phyloP scores from a whole-genome alignment of 2,797 vertebrate genomes.

The Rhinogobio ventralis region DNA sequence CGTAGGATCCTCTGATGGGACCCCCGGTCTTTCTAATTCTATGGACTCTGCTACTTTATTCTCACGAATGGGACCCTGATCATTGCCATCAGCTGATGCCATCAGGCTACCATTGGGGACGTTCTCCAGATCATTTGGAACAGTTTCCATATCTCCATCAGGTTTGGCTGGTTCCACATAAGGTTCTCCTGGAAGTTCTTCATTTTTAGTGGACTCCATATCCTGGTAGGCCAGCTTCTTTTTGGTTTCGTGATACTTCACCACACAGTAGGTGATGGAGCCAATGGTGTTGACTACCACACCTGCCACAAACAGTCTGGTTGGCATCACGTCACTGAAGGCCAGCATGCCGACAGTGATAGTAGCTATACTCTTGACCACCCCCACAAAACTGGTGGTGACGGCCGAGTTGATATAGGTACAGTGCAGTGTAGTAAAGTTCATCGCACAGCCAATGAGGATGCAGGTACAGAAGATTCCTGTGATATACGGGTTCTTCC shows the following conservation, averaged over 20 bases:
- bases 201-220: constrained; percentile 81
- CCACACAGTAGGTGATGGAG: constrained; percentile 92
- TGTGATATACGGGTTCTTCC: constrained; percentile 88
- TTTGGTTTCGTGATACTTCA: constrained; percentile 90
- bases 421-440: constrained; percentile 98
- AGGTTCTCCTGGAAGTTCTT: constrained; percentile 66
- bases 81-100: constrained; percentile 57
- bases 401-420: constrained; percentile 99
- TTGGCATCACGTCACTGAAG: constrained; percentile 91
- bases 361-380: constrained; percentile 97
- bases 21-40: constrained; percentile 69
- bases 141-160: constrained; percentile 66
- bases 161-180: constrained; percentile 68
- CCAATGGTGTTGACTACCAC: constrained; percentile 96
- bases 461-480: constrained; percentile 87
- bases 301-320: constrained; percentile 90
- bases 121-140: constrained; percentile 63
- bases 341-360: constrained; percentile 98
- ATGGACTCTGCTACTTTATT: constrained; percentile 65
- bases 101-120: constrained; percentile 62
- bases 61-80: constrained; percentile 63
- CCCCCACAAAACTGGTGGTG: constrained; percentile 98
- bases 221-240: constrained; percentile 90
- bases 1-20: constrained; percentile 64
- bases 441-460: constrained; percentile 96